Base-by-base conservation (phyloP, 2,113 vertebrate genomes). In the Anser brachyrhynchus region DNA sequence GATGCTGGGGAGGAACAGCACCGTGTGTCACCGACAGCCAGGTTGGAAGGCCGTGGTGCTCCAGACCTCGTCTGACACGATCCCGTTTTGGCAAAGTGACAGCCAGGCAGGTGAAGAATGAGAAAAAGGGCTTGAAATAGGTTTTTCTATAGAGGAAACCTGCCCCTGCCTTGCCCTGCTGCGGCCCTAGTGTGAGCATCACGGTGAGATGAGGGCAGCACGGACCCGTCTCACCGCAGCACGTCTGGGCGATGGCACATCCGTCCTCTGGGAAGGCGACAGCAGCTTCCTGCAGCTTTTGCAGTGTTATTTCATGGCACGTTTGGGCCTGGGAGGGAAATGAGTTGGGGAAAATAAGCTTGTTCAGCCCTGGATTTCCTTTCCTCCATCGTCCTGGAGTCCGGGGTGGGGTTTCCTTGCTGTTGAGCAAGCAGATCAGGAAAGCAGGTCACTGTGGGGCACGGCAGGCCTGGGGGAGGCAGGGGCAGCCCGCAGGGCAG, bases 391-490 rank as follows among this genome's bases (percentile, higher is more conserved):
- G 72, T 58, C 58, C 55, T 80, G 41, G 37, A 80, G 21, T 44
- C 59, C 59, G 39, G n/a, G 65, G 85, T 93, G 49, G 87, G 74
- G 93, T 92, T 96, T 97, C 94, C 94, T 89, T 86, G 85, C 52
- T 52, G 52, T 17, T 37, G 20, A 93, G 8, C 9, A 31, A 39
- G 18, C 55, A 86, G 15, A 84, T 64, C 0, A 0, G 46, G 44
- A 43, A 66, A 49, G 46, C 20, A 49, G 46, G 20, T 49, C 46
- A 49, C 46, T 6, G 20, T 22, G 46, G 46, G 46, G 46, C 44
- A 46, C 44, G 44, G 44, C 55, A 22, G 23, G 23, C 33, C 33
- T 28, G 49, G 55, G 52, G 41, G 51, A 78, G 65, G 51, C 69
- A 46, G 33, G 31, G 41, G 8, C 41, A 73, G 39, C 49, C 13